Evolutionary conservation across 2,797 vertebrate genomes (phyloP), one percentile per base, ranked within the genome.

Genomic region (Hoplostethus atlanticus): DNA sequence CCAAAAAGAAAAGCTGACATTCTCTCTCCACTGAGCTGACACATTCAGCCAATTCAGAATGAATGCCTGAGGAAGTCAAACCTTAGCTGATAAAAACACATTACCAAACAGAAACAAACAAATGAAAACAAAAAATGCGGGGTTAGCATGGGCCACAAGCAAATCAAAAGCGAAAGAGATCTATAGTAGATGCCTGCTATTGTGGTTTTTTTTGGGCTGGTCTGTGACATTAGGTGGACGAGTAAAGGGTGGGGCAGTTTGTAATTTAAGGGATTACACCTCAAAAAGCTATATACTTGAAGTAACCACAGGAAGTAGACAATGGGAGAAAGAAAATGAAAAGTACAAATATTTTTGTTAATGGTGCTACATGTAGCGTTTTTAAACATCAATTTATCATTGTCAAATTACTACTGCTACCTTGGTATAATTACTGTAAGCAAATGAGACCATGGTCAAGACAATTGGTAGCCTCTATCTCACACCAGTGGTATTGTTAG

Each of bases 1-100:
- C 60, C 30, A 0, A 72, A 62, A 70, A 38, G 8, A 46, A 10
- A 82, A 62, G 57, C 12, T 50, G 44, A 66, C 76, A 38, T 66
- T 89, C 87, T 89, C 89, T 92, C 88, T 88, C 85, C 80, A 73
- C 83, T 89, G 91, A 93, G 87, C 83, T 78, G 87, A 83, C 90
- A 56, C 87, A 90, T 92, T 92, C 90, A 74, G 81, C 86, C 89
- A 56, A 69, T 76, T 91, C 79, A 90, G 80, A 88, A 93, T 91
- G 90, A 89, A 92, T 84, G 90, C 84, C 86, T 86, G 89, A 91
- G 80, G 82, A 92, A 92, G 85, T 90, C 75, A 92, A 91, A 92
- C 80, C 80, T 86, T 66, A 87, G 81, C 85, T 77, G 83, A 72
- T 80, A 87, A 89, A 65, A 89, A 81, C 77, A 86, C 84, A 89